A percentile compares a stretch with the other conserved stretches of the same genome.
Evolutionary conservation across 2,113 vertebrate genomes (phyloP).

Genomic region (Camelus bactrianus): DNA sequence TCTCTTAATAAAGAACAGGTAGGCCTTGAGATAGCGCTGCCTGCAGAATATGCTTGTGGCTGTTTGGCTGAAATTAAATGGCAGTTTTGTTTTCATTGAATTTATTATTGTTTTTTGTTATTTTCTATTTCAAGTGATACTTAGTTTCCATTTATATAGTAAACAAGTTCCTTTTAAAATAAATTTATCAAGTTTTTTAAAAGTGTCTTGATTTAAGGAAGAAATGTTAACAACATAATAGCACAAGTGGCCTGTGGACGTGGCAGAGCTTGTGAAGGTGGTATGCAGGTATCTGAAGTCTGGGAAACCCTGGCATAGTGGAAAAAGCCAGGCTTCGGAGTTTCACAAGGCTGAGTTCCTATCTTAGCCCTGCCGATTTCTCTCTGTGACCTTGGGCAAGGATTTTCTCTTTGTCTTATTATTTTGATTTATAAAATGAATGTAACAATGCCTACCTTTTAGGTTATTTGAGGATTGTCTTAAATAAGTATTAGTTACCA

Average conservation of each 20-base stretch:
- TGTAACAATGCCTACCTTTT: background rate
- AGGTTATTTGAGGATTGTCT: background rate
- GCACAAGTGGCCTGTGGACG: background rate
- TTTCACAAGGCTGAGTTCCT: background rate
- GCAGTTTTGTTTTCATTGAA: slow-evolving; percentile 35
- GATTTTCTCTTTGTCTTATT: slow-evolving; percentile 23
- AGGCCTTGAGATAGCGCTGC: background rate
- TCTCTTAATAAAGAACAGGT: background rate
- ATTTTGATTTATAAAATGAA: slow-evolving; percentile 41
- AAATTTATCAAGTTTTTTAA: background rate
- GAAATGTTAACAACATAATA: background rate
- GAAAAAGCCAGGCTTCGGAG: background rate
- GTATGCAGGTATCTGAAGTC: background rate
- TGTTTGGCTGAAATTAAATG: slow-evolving; percentile 36
- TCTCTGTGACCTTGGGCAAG: background rate
- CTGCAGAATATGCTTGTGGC: too few species aligned
- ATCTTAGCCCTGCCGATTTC: background rate
- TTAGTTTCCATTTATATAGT: slow-evolving; percentile 33
- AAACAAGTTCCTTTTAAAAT: slow-evolving; percentile 7
- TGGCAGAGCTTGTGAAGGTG: slow-evolving; percentile 32
- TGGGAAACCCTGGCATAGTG: background rate
- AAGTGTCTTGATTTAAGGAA: slow-evolving; percentile 19
- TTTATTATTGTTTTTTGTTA: slow-evolving; percentile 32
- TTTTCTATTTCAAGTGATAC: slow-evolving; percentile 38
- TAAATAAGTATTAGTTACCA: background rate